Percentiles rank a stretch among this genome's conserved stretches.
Evolutionary conservation across 2,888 invertebrate species (phyloP).

Genomic region (Pollenia griseotomentosa): DNA sequence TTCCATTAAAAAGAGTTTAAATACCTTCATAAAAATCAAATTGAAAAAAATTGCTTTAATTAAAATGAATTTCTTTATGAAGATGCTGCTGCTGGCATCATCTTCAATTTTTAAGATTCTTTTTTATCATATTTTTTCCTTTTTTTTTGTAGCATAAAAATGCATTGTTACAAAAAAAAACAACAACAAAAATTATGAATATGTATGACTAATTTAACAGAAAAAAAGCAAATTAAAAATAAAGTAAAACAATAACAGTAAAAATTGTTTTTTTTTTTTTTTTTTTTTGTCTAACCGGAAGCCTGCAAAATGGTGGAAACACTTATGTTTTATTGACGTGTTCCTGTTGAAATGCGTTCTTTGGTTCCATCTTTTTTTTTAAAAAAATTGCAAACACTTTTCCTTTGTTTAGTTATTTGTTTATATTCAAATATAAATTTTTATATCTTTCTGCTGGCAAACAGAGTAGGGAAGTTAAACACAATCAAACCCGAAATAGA

Average conservation of each 20-base stretch:
- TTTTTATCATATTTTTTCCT: not conserved
- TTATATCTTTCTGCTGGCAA: conserved; percentile 22
- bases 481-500: not conserved
- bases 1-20: not conserved
- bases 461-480: not conserved
- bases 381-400: not conserved
- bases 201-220: conserved; percentile 23
- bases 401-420: conserved; percentile 31
- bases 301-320: conserved; percentile 71
- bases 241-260: conserved; percentile 11
- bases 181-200: not conserved
- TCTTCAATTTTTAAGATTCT: conserved; percentile 14
- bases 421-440: not conserved
- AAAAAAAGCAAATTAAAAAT: conserved; percentile 1
- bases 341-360: conserved; percentile 55
- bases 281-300: conserved; percentile 68
- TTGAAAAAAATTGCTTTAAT: conserved; percentile 1
- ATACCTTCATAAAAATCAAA: conserved; percentile 6
- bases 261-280: conserved; percentile 45
- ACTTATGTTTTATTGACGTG: conserved; percentile 74
- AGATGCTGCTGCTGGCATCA: not conserved
- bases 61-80: not conserved
- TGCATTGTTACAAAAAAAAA: not conserved
- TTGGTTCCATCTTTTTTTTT: conserved; percentile 8
- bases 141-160: not conserved